phyloP scores from a whole-genome alignment of 1,140 invertebrate species.

The Drosophila setifemur region DNA sequence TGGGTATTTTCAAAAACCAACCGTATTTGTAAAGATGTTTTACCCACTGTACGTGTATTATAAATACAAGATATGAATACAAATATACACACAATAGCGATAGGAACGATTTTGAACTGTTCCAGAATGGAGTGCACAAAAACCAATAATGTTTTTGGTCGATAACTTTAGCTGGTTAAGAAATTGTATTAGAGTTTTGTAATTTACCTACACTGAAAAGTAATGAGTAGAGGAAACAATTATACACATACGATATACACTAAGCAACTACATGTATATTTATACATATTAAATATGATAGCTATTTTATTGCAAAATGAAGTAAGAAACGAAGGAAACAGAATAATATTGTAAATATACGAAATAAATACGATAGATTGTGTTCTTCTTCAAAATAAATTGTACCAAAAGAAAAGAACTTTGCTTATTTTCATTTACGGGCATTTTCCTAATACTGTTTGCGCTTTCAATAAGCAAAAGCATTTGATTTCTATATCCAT shows the following conservation, averaged over 20 bases:
- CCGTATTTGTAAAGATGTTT: conserved; percentile 75
- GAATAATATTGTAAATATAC: conserved; percentile 62
- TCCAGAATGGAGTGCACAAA: conserved; percentile 22
- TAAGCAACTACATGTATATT: conserved; percentile 11
- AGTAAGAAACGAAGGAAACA: conserved; percentile 19
- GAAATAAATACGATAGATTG: conserved; percentile 20
- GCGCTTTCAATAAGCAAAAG: too few species aligned
- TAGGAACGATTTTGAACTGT: conserved; percentile 20
- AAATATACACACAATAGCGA: conserved; percentile 9
- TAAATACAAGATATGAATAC: conserved; percentile 38
- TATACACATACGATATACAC: conserved; percentile 18
- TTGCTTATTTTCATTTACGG: background rate
- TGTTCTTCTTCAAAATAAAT: conserved; percentile 44
- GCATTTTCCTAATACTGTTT: too few species aligned
- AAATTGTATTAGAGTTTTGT: too few species aligned
- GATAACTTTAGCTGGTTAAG: conserved; percentile 53
- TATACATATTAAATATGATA: conserved; percentile 60
- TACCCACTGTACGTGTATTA: conserved; percentile 64
- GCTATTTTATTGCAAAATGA: conserved; percentile 35
- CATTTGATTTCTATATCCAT: too few species aligned
- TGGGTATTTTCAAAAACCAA: conserved; percentile 25
- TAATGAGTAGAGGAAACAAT: too few species aligned
- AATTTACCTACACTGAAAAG: too few species aligned
- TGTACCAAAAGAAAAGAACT: conserved; percentile 19
- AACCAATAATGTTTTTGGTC: conserved; percentile 20